Percentiles rank a stretch among this genome's conserved stretches.
Conservation (phyloP, 2,888 invertebrate species). For the Acheta domesticus region DNA sequence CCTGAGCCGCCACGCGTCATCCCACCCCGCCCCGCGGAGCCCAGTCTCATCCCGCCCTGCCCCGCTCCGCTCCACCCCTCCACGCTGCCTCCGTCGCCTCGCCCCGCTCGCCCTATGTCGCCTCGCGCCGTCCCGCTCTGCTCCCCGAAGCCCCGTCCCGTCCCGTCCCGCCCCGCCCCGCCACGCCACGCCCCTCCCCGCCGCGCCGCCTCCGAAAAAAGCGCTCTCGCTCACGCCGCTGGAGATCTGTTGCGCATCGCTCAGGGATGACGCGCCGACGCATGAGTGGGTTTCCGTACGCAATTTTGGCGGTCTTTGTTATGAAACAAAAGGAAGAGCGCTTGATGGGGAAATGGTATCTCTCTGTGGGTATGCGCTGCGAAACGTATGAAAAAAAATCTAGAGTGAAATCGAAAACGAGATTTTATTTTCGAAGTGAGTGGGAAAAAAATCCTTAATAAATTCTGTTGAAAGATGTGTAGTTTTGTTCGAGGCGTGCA, state of each 20-base stretch:
- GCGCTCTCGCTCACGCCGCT: neutral
- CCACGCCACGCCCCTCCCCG: neutral
- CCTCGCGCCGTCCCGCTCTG: neutral
- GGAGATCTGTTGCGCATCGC: neutral
- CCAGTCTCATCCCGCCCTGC: neutral
- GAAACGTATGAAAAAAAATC: no score
- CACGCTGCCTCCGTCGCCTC: neutral
- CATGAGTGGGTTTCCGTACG: neutral
- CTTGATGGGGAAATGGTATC: neutral
- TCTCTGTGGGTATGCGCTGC: no score
- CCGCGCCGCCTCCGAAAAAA: neutral
- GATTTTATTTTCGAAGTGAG: no score
- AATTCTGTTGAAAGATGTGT: no score
- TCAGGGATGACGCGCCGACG: neutral
- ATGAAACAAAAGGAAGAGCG: slow-evolving; percentile 4
- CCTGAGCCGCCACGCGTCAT: neutral
- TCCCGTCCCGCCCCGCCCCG: neutral
- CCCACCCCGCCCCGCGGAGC: neutral
- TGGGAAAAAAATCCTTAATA: no score
- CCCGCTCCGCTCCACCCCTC: neutral
- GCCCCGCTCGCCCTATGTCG: neutral
- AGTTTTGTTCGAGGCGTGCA: no score
- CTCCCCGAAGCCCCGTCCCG: neutral
- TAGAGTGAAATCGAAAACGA: no score
- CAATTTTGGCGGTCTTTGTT: neutral